Evolutionary conservation across 1,140 invertebrate species (phyloP), one percentile per base, ranked within the genome.

Genomic region (Harpegnathos saltator): DNA sequence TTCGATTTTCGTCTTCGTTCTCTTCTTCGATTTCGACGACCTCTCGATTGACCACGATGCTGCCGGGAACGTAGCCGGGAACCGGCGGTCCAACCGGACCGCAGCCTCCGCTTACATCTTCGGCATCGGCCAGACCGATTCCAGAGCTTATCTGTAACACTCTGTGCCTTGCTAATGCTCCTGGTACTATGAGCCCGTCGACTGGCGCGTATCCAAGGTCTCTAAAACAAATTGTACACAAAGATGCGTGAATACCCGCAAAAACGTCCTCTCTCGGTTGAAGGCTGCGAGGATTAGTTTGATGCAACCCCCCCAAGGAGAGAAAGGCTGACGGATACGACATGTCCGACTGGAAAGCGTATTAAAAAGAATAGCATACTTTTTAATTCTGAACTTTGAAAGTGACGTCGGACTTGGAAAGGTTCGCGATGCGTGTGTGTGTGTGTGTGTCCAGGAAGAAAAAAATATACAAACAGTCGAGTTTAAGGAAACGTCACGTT

Each of bases 161-260:
- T 29, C 15, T 44, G 24, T 14, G 26, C 1, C 0, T 62, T 15
- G 14, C 24, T 56, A n/a, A 15, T 12, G 19, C 24, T 26, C 54
- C 38, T 24, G 62, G 1, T 22, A 26, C 22, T 11, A 9, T 48
- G 7, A 44, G 9, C 29, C 24, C 1, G 12, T 44, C 44, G 11
- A 89, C 52, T 56, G 90, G 90, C 17, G 29, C 69, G 14, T 89
- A 91, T 50, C 90, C 90, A 7, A 91, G 54, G 17, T 91, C 89
- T 38, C 89, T 91, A 56, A 62, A 89, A 85, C 12, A 56, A 84
- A 65, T 48, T 33, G 17, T 61, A 59, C n/a, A 7, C 5, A 29
- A 15, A 58, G 26, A 80, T 56, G 56, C 5, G 56, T 59, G 26
- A 19, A 14, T 59, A 22, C 29, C 26, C 56, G 0, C 14, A 7